These are phyloP conservation scores for Panulirus ornatus DNA, from an alignment of 1,140 invertebrate species.

Conservation along the genomic window DNA sequence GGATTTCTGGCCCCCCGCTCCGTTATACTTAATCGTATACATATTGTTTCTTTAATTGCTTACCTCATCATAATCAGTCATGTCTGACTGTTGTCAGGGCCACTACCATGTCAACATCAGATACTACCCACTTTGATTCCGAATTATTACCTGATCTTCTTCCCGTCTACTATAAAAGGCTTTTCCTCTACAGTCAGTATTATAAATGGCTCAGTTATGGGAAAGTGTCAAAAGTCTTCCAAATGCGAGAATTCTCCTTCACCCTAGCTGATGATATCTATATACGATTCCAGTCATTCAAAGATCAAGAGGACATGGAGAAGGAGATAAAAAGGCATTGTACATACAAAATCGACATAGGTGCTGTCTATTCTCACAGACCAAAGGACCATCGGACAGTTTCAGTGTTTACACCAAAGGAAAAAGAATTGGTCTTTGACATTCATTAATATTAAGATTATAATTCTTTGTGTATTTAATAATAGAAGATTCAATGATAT, in stretches of 20 bases:
- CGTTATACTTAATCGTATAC: no score
- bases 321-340: constrained; percentile 87
- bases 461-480: no score
- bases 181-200: constrained; percentile 92
- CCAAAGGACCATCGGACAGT: constrained; percentile 82
- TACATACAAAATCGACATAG: constrained; percentile 97
- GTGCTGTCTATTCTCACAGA: constrained; percentile 90
- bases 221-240: no score
- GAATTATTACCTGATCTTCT: constrained; percentile 82
- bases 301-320: constrained; percentile 88
- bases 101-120: no score
- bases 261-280: constrained; percentile 96
- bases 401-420: constrained; percentile 81
- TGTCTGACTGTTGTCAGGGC: no score
- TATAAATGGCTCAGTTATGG: constrained; percentile 94
- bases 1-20: no score
- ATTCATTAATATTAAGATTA: no score
- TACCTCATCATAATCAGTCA: no score
- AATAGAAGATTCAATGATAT: no score
- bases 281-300: constrained; percentile 93
- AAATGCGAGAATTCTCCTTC: constrained; percentile 96
- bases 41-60: no score
- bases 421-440: constrained; percentile 98
- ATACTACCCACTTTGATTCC: no score
- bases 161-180: constrained; percentile 90